Conservation (phyloP, 2,797 vertebrate genomes). For the Typhlichthys eigenmanni region DNA sequence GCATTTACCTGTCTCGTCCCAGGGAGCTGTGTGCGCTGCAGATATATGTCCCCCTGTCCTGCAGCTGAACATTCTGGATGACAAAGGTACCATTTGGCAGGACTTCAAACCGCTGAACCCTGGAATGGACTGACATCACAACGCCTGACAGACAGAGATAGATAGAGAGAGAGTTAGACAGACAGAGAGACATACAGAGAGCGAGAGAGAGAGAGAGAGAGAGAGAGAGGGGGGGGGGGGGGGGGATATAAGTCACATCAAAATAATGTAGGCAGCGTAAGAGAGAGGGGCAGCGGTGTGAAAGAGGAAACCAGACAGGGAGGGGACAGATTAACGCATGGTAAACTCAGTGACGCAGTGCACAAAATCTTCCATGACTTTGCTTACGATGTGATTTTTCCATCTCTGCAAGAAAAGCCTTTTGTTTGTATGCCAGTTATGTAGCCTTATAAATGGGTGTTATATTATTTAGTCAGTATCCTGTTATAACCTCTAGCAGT, state of each 20-base stretch:
- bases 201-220: conserved; percentile 7
- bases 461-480: conserved; percentile 30
- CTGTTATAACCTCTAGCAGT: conserved; percentile 1
- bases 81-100: conserved; percentile 88
- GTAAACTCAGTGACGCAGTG: conserved; percentile 50
- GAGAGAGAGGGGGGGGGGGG: conserved; percentile 23
- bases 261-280: too few relatives aligned
- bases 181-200: conserved; percentile 20
- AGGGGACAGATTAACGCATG: conserved; percentile 27
- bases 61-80: conserved; percentile 83
- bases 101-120: conserved; percentile 85
- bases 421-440: conserved; percentile 52
- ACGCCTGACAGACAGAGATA: conserved; percentile 76
- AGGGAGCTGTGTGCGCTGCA: conserved; percentile 85
- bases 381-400: conserved; percentile 45
- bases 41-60: conserved; percentile 91
- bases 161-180: too few relatives aligned
- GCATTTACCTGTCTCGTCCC: conserved; percentile 79
- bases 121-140: conserved; percentile 81
- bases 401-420: conserved; percentile 52
- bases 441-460: conserved; percentile 50
- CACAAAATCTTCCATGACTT: conserved; percentile 66
- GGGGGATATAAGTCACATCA: conserved; percentile 1
- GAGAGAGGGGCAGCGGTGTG: conserved; percentile 5
- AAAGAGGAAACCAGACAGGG: conserved; percentile 38